Percentiles rank a stretch among this genome's conserved stretches.
These are phyloP conservation scores for Schizotus pectinicornis DNA, from an alignment of 2,888 invertebrate genomes.

Conservation along the genomic window DNA sequence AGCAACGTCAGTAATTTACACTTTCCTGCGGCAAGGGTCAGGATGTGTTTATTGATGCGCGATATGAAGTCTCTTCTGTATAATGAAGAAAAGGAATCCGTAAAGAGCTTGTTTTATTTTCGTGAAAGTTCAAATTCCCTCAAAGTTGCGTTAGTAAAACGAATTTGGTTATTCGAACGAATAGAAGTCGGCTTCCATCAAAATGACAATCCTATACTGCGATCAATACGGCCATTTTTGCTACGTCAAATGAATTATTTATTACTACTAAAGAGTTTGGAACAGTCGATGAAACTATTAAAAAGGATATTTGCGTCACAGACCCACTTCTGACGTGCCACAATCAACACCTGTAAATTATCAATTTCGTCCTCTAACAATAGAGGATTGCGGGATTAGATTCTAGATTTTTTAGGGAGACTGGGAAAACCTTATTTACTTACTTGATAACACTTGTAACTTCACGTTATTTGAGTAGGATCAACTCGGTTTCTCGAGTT, in stretches of 20 bases:
- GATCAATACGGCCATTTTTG: neutral
- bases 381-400: neutral
- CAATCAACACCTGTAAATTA: no score
- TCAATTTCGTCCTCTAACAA: no score
- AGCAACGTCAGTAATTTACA: constrained; percentile 4
- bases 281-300: no score
- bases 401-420: neutral
- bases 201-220: neutral
- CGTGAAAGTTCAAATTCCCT: neutral
- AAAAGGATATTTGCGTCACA: no score
- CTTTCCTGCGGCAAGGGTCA: neutral
- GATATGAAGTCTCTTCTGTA: constrained; percentile 2
- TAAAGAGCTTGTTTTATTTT: neutral
- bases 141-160: no score
- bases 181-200: no score
- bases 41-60: constrained; percentile 7
- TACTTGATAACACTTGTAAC: neutral
- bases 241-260: neutral
- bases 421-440: neutral
- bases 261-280: neutral
- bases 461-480: no score
- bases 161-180: no score
- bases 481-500: no score
- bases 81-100: neutral
- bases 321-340: no score